Conservation (phyloP, 2,888 invertebrate species). For the Nomada fabriciana region DNA sequence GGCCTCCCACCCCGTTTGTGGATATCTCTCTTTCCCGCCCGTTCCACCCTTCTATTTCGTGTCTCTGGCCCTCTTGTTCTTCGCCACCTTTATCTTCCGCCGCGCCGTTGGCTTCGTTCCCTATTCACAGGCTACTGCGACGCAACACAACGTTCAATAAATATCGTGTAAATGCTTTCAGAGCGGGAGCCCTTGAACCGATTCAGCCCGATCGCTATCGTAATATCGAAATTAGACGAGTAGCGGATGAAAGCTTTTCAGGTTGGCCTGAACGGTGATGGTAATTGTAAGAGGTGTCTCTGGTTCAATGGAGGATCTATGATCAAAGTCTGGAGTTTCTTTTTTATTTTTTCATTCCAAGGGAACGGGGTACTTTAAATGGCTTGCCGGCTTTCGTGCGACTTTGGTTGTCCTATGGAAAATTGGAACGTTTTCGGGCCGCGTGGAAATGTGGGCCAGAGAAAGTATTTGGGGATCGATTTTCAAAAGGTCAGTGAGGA, state of each 20-base stretch:
- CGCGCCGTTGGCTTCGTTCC: constrained; percentile 72
- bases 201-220: constrained; percentile 62
- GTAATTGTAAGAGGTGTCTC: constrained; percentile 28
- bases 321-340: constrained; percentile 1
- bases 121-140: constrained; percentile 74
- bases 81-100: constrained; percentile 72
- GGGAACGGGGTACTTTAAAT: background rate
- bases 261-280: background rate
- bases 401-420: too few species aligned
- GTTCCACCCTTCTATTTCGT: constrained; percentile 36
- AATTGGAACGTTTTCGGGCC: background rate
- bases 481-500: too few species aligned
- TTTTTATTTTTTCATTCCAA: background rate
- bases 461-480: background rate
- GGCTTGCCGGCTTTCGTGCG: background rate
- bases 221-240: constrained; percentile 61
- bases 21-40: constrained; percentile 48
- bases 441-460: background rate
- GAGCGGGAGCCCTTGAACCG: constrained; percentile 49
- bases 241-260: constrained; percentile 36
- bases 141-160: constrained; percentile 76
- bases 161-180: constrained; percentile 74
- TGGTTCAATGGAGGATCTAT: constrained; percentile 13
- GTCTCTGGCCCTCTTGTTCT: constrained; percentile 52
- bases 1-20: constrained; percentile 40